phyloP scores from a whole-genome alignment of 2,888 invertebrate genomes.

The Bellardia bayeri region DNA sequence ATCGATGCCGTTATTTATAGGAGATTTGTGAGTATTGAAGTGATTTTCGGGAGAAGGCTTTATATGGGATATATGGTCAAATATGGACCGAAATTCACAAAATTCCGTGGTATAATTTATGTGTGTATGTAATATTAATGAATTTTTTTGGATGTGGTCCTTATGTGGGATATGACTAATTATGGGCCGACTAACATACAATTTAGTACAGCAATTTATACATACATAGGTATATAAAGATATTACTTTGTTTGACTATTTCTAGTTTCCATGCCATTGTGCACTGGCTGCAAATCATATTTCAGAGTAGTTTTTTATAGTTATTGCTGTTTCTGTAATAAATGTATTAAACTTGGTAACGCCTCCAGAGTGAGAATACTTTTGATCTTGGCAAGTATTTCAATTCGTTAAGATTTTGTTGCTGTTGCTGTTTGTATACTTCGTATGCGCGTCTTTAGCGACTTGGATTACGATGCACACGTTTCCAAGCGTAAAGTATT shows the following conservation, averaged over 20 bases:
- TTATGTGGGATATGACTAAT: too few species aligned
- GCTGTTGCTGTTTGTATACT: slow-evolving; percentile 39
- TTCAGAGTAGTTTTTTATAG: not conserved
- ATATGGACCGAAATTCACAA: too few species aligned
- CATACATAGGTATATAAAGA: too few species aligned
- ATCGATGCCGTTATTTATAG: too few species aligned
- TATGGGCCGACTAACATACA: too few species aligned
- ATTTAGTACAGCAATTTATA: too few species aligned
- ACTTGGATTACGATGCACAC: slow-evolving; percentile 69
- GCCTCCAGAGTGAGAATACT: slow-evolving; percentile 74
- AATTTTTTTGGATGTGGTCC: too few species aligned
- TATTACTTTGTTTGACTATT: not conserved
- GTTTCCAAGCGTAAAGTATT: slow-evolving; percentile 55
- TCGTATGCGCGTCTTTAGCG: slow-evolving; percentile 30
- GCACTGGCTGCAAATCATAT: slow-evolving; percentile 14
- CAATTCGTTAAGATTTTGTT: slow-evolving; percentile 55
- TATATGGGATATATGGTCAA: too few species aligned
- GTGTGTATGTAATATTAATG: too few species aligned
- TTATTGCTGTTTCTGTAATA: slow-evolving; percentile 77
- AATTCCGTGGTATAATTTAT: too few species aligned
- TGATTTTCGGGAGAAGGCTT: too few species aligned
- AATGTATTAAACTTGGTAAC: slow-evolving; percentile 82
- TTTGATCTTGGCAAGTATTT: slow-evolving; percentile 64
- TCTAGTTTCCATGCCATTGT: slow-evolving; percentile 18
- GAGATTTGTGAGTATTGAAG: too few species aligned